These are phyloP conservation scores for Tetraodon nigroviridis DNA, from an alignment of 2,113 vertebrate genomes.

Conservation along the genomic window DNA sequence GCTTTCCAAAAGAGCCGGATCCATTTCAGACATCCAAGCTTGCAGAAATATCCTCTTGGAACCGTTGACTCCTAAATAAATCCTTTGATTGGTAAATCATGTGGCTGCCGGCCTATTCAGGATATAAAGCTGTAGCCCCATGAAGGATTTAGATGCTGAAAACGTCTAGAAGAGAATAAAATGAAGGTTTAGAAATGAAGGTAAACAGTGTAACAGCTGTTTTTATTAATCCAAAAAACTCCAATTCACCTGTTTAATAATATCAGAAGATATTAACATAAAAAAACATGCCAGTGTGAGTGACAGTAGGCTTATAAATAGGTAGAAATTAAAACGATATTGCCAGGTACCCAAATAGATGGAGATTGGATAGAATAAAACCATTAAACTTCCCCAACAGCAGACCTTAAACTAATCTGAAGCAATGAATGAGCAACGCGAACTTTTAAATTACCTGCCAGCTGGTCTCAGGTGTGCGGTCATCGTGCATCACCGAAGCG, in stretches of 20 bases:
- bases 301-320: too few relatives aligned
- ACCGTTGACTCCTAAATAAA: constrained; percentile 15
- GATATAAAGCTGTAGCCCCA: constrained; percentile 30
- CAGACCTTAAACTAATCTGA: neutral
- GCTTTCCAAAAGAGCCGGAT: constrained; percentile 21
- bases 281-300: neutral
- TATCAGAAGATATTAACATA: too few relatives aligned
- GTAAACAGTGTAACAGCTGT: too few relatives aligned
- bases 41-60: constrained; percentile 36
- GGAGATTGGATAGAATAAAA: too few relatives aligned
- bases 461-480: constrained; percentile 58
- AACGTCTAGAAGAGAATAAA: neutral
- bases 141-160: neutral
- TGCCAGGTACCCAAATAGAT: too few relatives aligned
- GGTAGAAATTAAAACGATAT: too few relatives aligned
- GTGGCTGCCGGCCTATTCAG: constrained; percentile 25
- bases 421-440: constrained; percentile 12
- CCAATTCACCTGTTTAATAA: too few relatives aligned
- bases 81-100: constrained; percentile 37
- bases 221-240: too few relatives aligned
- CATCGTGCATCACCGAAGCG: constrained; percentile 45
- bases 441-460: constrained; percentile 26
- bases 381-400: neutral
- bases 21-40: constrained; percentile 2
- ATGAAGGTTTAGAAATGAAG: neutral